A percentile compares a stretch with the other conserved stretches of the same genome.
phyloP scores from a whole-genome alignment of 1,140 invertebrate genomes.

The Andricus grossulariae region DNA sequence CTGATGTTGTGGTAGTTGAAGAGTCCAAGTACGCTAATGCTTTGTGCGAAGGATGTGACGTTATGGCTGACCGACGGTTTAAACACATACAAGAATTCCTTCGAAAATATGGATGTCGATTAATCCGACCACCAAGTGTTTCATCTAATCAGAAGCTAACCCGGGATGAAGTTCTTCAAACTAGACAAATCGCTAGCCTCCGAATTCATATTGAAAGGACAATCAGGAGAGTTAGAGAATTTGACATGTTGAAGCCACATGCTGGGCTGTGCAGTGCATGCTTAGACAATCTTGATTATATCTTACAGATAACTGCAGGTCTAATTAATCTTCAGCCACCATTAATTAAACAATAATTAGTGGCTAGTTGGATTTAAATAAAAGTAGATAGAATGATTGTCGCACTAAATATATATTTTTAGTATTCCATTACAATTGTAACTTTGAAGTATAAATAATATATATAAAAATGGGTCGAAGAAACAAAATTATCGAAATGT shows the following conservation, averaged over 20 bases:
- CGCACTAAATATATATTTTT: too few species aligned
- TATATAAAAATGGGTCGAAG: too few species aligned
- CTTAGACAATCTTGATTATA: constrained; percentile 57
- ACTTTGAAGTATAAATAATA: too few species aligned
- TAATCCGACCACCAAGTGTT: constrained; percentile 46
- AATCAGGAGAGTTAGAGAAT: constrained; percentile 70
- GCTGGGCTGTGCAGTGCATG: constrained; percentile 56
- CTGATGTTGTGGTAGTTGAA: constrained; percentile 64
- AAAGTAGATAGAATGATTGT: too few species aligned
- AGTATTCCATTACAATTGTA: too few species aligned
- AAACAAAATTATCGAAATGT: too few species aligned
- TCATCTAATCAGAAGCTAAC: constrained; percentile 65
- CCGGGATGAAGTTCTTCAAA: too few species aligned
- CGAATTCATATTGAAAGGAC: constrained; percentile 69
- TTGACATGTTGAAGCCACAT: constrained; percentile 66
- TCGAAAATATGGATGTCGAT: constrained; percentile 47
- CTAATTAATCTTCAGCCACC: too few species aligned
- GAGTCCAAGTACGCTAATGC: constrained; percentile 58
- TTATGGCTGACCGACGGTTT: constrained; percentile 69
- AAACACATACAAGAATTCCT: constrained; percentile 63
- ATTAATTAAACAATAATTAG: too few species aligned
- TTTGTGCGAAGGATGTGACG: constrained; percentile 44
- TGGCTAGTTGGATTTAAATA: too few species aligned
- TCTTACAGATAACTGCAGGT: constrained; percentile 60
- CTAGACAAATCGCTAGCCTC: constrained; percentile 69